Base-by-base conservation (phyloP, 2,888 invertebrate genomes). In the Aelia acuminata region DNA sequence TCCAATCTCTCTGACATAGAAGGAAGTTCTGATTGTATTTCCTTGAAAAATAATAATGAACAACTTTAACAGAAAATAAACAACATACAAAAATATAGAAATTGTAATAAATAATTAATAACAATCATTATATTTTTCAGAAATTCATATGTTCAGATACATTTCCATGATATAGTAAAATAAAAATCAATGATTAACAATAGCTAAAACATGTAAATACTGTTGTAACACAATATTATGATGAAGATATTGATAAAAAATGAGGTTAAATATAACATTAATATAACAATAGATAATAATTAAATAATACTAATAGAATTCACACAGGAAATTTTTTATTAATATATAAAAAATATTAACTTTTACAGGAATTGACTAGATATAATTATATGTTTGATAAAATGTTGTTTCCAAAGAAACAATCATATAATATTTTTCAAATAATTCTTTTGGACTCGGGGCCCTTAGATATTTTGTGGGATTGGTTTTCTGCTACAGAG, bases 1-100 rank as follows among this genome's bases (percentile, higher is more conserved):
- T 97, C 97, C 90, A 97, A 94, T 91, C 95, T 95, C 91, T 97
- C 97, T 87, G 94, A 93, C 90, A 96, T 94, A 89, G 93, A 93
- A 53, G 94, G 94, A 90, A 96, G 94, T 92, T 97, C 97, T 50
- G 95, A 94, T 91, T 96, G 95, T 90, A 96, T 95, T 91, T 95
- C 95, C 92, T 92, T 80, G 75, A 84, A 85, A 49, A 84, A 87
- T 84, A 80, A 43, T 80, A 43, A 43, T 43, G 18, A 7, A 84
- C 26, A 26, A 48, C n/a, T 84, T 84, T 31, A 84, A 84, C 20
- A 84, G 5, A 87, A 87, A 87, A 13, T 20, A 50, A 7, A 53
- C 8, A 85, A 85, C 8, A 85, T 11, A 85, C n/a, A 26, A 11
- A 20, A 31, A 26, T 10, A 43, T 43, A 43, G 7, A 70, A 70